Base-by-base conservation (phyloP, 2,888 invertebrate species). In the Meteorus cinctellus region DNA sequence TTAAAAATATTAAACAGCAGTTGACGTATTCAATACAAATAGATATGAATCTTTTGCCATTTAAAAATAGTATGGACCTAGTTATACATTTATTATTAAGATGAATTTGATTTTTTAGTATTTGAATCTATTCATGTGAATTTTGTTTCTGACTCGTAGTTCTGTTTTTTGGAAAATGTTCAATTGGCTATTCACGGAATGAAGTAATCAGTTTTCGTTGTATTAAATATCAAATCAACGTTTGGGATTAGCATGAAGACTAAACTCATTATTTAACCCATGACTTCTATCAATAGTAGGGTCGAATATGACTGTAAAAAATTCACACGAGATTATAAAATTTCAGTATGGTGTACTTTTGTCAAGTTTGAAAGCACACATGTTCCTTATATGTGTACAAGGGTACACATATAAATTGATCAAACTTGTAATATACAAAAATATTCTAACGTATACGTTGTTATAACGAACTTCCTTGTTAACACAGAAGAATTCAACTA, bases 261-360 rank as follows among this genome's bases (percentile, higher is more conserved):
- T 14, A 36, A 19, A 41, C 27, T 41, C 41, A 66, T 24, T n/a
- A 8, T 55, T 55, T 24, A 55, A 55, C 55, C 55, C 24, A 19
- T 19, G 55, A 48, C 48, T 48, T n/a, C 16, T 48, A 4, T 4
- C n/a, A 48, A 4, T n/a, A 16, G 14, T 14, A 48, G n/a, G n/a
- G 48, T 48, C 48, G n/a, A 48, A 48, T 48, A 48, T 48, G n/a
- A 48, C 48, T n/a, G 16, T 48, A 48, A 48, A 48, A 48, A 48
- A 48, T 48, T 48, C 14, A 4, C 48, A n/a, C 16, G n/a, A 48
- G 48, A 48, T 48, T 48, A n/a, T 48, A 48, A 16, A 48, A 48
- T 48, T 48, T 16, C 48, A 4, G n/a, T n/a, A n/a, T 48, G n/a
- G 48, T 16, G 1, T 16, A 48, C 5, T 4, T 10, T n/a, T 16